Evolutionary conservation across 64 coral and sea anemone species (phyloP).

Genomic region (Porites australiensis): DNA sequence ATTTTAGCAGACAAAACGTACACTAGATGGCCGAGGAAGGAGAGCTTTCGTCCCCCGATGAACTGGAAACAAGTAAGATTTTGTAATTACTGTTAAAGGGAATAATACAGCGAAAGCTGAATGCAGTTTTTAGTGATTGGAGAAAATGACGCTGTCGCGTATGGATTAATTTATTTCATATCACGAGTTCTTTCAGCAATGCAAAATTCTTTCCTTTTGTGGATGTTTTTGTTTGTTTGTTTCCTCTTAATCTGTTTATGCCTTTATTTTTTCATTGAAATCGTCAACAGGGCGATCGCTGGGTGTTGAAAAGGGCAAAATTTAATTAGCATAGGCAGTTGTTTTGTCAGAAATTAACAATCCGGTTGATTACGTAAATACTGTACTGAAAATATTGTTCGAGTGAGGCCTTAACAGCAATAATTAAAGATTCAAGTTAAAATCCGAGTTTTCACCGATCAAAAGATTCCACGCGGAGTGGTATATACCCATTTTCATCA

Average conservation of each 20-base stretch:
- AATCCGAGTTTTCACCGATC: no score
- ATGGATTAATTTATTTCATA: background rate
- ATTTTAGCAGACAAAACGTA: background rate
- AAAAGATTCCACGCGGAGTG: no score
- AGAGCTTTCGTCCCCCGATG: slow-evolving; percentile 96
- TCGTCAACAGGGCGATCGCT: background rate
- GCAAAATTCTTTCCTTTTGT: background rate
- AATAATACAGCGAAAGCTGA: background rate
- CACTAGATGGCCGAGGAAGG: slow-evolving; percentile 91
- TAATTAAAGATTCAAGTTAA: background rate
- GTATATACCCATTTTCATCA: no score
- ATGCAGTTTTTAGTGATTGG: background rate
- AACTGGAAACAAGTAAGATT: slow-evolving; percentile 93
- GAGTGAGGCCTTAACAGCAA: background rate
- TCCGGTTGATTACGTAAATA: no score
- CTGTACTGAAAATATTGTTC: no score
- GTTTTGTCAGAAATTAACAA: no score
- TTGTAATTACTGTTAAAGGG: background rate
- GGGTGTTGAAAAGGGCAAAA: background rate
- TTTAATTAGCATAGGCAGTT: no score
- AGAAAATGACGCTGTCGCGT: background rate
- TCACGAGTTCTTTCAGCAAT: background rate
- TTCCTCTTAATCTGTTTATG: background rate
- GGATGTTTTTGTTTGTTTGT: background rate
- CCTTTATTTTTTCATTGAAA: background rate